Evolutionary conservation across 64 coral and sea anemone species (phyloP), one percentile per base, ranked within the genome.

Genomic region (Montipora capricornis): DNA sequence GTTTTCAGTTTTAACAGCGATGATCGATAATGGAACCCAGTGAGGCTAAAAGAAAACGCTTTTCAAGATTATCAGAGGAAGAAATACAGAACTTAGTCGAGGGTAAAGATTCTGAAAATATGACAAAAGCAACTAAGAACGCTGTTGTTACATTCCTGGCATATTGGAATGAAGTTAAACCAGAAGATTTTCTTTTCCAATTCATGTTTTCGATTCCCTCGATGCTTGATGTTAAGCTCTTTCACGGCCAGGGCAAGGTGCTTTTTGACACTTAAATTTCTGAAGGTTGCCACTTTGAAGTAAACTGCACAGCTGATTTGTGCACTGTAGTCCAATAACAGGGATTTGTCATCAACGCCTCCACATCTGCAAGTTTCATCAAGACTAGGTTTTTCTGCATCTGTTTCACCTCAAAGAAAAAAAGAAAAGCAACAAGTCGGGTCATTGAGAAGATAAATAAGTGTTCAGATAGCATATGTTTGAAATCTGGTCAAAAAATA

Each of bases 201-300:
- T 51, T 79, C 77, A 50, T 79, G 51, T 20, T 79, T 79, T 52
- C 77, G 47, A 53, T 20, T 15, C 5, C 77, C 77, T 50, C 49
- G 3, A 3, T 46, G 4, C 77, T 79, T 52, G 12, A 79, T 52
- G 44, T 51, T 19, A 0, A 79, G 45, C 5, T 19, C 5, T 51
- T 79, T 79, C 26, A 26, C 26, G 26, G 26, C 26, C 26, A 26
- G 26, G 26, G 26, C 26, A 26, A 26, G 26, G 26, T 79, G 46
- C 16, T 79, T 79, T 17, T 79, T 79, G 0, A 79, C 4, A 20
- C 77, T 79, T 49, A 79, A 20, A 79, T 79, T 79, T 79, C 77
- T 53, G 16, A 79, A 79, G 2, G 16, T 14, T 6, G 49, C 10
- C 8, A 79, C 77, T 49, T 19, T 4, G 49, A 79, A 79, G 3